Base-by-base conservation (phyloP, 92 coral and sea anemone species). In the Epizoanthus fatuus region DNA sequence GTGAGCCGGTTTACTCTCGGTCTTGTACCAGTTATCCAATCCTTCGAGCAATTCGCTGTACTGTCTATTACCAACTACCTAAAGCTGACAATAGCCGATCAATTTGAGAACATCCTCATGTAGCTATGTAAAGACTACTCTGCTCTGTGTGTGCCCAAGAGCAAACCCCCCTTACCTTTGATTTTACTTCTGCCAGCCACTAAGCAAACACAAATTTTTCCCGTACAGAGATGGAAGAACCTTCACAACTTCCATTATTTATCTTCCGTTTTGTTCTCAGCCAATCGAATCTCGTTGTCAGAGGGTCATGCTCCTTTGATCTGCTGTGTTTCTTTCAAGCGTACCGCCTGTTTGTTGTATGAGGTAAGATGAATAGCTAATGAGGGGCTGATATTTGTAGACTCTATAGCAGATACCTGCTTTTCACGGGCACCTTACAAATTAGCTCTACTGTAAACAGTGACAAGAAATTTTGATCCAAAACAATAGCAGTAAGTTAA, bases 321-420 rank as follows among this genome's bases (percentile, higher is more conserved):
- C 40, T 14, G 19, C 13, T 37, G 53, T 1, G 70, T 12, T 25
- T 77, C 5, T 40, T 57, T 77, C 69, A 60, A 59, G 82, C 57
- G 82, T 42, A 11, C 58, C 14, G 54, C 45, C 82, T 77, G 70
- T 77, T 77, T 59, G 19, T 2, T n/a, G 8, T 59, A 77, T 77
- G 82, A 77, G 82, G 82, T 77, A 77, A 77, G 70, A 3, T 60
- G 69, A 77, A 77, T 77, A n/a, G 39, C 54, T 77, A 77, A 77
- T 77, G 56, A 77, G 42, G 55, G 39, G 44, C 22, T 44, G 22
- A 49, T 49, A 49, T 49, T 49, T 49, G 53, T 12, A 47, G 52
- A 49, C 53, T 49, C 13, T 49, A 49, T 49, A 8, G 2, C 57
- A 58, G 19, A 13, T 53, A 77, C 82, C 82, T 60, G 82, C 13